Evolutionary conservation across 2,113 vertebrate genomes (phyloP).

Genomic region (Camelus dromedarius): DNA sequence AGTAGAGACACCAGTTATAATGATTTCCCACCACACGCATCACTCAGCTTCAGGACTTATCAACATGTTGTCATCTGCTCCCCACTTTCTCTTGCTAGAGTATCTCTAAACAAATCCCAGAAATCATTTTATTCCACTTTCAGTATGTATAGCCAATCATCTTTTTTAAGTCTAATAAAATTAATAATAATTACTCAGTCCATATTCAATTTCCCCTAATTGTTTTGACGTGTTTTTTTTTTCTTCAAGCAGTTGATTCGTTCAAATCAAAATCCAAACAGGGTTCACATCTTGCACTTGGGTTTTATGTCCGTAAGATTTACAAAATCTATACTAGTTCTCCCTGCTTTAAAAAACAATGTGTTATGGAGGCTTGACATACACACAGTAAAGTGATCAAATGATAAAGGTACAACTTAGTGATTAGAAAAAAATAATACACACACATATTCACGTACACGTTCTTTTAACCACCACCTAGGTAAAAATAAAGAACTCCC

Average conservation of each 20-base stretch:
- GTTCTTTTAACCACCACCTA: neutral
- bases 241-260: neutral
- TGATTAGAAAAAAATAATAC: neutral
- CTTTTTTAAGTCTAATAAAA: neutral
- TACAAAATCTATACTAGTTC: neutral
- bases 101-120: neutral
- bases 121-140: slow-evolving; percentile 4
- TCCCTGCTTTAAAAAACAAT: neutral
- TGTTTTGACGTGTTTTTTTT: neutral
- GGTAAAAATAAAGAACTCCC: neutral
- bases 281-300: neutral
- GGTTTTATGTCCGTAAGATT: neutral
- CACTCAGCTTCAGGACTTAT: neutral
- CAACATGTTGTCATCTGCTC: neutral
- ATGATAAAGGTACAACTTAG: neutral
- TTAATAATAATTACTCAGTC: neutral
- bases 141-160: neutral
- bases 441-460: neutral
- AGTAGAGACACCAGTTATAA: neutral
- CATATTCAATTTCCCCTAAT: neutral
- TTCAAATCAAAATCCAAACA: slow-evolving; percentile 49
- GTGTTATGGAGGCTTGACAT: neutral
- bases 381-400: neutral
- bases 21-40: neutral
- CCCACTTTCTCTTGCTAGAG: neutral